phyloP scores from a whole-genome alignment of 2,113 vertebrate genomes.

The Malurus alboscapulatus region DNA sequence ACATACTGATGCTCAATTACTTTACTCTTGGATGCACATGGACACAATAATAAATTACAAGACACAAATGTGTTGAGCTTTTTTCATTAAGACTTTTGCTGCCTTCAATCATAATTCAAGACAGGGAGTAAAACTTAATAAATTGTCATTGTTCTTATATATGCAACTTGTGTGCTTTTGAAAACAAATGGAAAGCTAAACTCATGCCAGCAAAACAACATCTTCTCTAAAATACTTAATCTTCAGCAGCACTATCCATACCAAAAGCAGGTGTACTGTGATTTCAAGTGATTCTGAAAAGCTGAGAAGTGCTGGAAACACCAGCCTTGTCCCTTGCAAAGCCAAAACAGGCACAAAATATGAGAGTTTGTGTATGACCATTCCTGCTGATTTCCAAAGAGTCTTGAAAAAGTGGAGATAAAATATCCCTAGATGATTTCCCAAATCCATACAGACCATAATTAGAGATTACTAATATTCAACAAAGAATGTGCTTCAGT shows the following conservation, averaged over 20 bases:
- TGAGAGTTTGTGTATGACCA: background rate
- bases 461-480: background rate
- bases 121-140: background rate
- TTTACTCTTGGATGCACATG: background rate
- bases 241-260: background rate
- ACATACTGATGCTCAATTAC: background rate
- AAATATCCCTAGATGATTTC: background rate
- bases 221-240: background rate
- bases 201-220: background rate
- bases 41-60: slow-evolving; percentile 11
- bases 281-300: background rate
- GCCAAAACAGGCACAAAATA: background rate
- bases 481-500: background rate
- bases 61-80: background rate
- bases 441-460: background rate
- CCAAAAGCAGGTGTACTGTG: background rate
- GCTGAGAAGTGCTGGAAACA: background rate
- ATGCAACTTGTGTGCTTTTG: accelerated
- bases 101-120: background rate
- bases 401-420: background rate
- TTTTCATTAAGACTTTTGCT: background rate
- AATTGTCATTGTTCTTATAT: background rate
- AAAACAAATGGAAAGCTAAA: background rate
- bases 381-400: background rate
- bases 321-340: background rate